Evolutionary conservation across 2,797 vertebrate species (phyloP), one percentile per base, ranked within the genome.

Genomic region (Danio tinwini): DNA sequence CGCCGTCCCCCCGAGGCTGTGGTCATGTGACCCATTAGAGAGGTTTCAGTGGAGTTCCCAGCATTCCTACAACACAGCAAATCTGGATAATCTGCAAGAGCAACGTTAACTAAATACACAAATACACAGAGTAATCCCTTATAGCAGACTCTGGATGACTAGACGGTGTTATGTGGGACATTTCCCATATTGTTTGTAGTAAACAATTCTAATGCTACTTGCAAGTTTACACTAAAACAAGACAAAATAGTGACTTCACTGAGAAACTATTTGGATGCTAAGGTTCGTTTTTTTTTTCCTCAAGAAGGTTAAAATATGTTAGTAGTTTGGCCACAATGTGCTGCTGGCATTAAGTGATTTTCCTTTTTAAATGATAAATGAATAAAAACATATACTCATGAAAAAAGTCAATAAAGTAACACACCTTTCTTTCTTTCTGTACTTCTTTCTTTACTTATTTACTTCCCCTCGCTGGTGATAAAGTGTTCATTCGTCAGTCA

Each of bases 31-130:
- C 63, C 37, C 19, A 76, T 63, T 58, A 65, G 45, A 75, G 37
- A 53, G 78, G 49, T 70, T 50, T 76, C 39, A 59, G 37, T 37
- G 11, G 70, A 72, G 72, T 82, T 85, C 62, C 50, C 62, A 80
- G 80, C 76, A 83, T 80, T 82, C 79, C 76, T 49, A 53, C 50
- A 53, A 45, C 17, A 55, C 68, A 73, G 45, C 72, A 76, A 80
- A 82, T 83, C 67, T 75, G 64, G 58, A 68, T 76, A 83, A 85
- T 80, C 72, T 80, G 67, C 73, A 63, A 21, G 55, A 45, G 39
- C 47, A 17, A 53, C 78, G 72, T 76, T 83, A 68, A 67, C 81
- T 74, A 81, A 70, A 81, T 29, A 16, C 67, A 52, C 47, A 52
- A 21, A 82, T 42, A 72, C 55, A 61, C 65, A 67, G 63, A 69